Base-by-base conservation (phyloP, 2,113 vertebrate species). In the Nibea coibor region DNA sequence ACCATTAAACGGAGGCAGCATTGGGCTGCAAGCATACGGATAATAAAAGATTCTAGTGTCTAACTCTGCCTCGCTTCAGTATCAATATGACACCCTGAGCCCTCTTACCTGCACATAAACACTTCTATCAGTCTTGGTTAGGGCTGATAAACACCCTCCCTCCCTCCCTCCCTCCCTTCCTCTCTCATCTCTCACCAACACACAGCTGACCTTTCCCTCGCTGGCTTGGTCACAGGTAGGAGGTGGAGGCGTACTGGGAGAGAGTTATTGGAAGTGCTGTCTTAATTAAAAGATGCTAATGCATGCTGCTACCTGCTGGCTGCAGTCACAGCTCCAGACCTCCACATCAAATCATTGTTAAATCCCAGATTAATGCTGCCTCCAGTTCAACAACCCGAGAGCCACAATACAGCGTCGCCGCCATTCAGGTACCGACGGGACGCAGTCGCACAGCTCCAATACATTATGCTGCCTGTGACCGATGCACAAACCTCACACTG, bases 271-370 rank as follows among this genome's bases (percentile, higher is more conserved):
- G 31, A 72, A 68, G 53, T 76, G 73, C 77, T 73, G 66, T 75
- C 67, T 88, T 91, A 91, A 93, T 92, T 92, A 90, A 90, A 90
- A 87, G 75, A 73, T 81, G 83, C 72, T 88, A 88, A 87, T 85
- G 78, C 78, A 17, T 50, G 85, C 24, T 65, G 79, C 87, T 81
- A 78, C 70, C 83, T 77, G 84, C 78, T 85, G 83, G 81, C 76
- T 80, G 64, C 70, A 75, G 80, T 70, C 75, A 82, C 72, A 48
- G 47, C 68, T 61, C 47, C 54, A 43, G 50, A 39, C 48, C 45
- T 67, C 42, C 17, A 39, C 35, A 39, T 67, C 26, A 75, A 78
- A 86, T 68, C 11, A 57, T 50, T 54, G 47, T 51, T 74, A 72
- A 75, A 57, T 78, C 78, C 81, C 51, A 54, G 80, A 80, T 86